Evolutionary conservation across 2,797 vertebrate species (phyloP), one percentile per base, ranked within the genome.

Genomic region (Borostomias antarcticus): DNA sequence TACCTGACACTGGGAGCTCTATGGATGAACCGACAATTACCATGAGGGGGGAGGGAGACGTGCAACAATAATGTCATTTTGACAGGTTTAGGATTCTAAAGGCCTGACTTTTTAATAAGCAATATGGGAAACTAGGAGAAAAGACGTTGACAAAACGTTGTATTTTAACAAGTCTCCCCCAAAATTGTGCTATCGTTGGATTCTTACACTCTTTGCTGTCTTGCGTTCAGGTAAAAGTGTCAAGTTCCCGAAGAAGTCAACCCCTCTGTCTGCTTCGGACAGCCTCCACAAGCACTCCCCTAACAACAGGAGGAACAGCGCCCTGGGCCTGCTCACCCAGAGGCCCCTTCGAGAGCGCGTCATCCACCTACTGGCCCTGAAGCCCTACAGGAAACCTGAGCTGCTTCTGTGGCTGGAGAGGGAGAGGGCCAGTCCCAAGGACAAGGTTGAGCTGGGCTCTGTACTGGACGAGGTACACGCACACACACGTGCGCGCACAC

Each of bases 401-500:
- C 86, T 93, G 33, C 86, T 93, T 67, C 83, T 91, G 51, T 91
- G 86, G 89, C 83, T 93, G 76, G 92, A 80, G 21, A 74, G 70
- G 52, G 73, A 68, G 35, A 83, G 40, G 52, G 87, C 66, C 0
- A 53, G 73, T 15, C 80, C 85, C 50, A 89, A 88, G 81, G 91
- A 94, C 73, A 88, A 93, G 82, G 85, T 82, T 0, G 80, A 89
- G 61, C 76, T 82, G 17, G 59, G 85, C 3, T 72, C 77, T 47
- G 75, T 89, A 56, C 81, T 93, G 75, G 92, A 93, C 57, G 91
- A 93, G 92, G 93, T 94, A 80, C 64, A 64, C 62, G 0, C 58
- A 15, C 3, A 45, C 13, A 35, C 10, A 58, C n/a, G n/a, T n/a
- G n/a, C n/a, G 15, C 5, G 51, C 19, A 19, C 26, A 70, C 28